Percentiles rank a stretch among this genome's conserved stretches.
phyloP scores from a whole-genome alignment of 2,888 invertebrate genomes.

The Drosophila mayaguana region DNA sequence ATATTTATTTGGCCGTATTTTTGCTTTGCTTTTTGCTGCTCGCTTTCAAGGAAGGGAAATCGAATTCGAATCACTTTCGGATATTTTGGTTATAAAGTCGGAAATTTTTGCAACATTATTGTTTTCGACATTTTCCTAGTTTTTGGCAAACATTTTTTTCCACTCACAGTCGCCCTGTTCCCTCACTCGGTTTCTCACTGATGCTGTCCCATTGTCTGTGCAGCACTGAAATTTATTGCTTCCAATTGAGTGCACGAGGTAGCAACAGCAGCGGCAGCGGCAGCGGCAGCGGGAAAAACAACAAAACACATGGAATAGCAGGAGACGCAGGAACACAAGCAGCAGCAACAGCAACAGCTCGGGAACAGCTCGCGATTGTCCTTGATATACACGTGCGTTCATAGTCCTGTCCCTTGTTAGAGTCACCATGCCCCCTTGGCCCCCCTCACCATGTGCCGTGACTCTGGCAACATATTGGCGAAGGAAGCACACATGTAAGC shows the following conservation, averaged over 20 bases:
- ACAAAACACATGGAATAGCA: slow-evolving; percentile 23
- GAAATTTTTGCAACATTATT: slow-evolving; percentile 82
- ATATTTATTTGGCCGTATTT: slow-evolving; percentile 64
- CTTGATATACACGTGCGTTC: slow-evolving; percentile 78
- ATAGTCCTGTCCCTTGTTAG: slow-evolving; percentile 38
- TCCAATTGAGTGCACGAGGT: slow-evolving; percentile 82
- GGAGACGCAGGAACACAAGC: slow-evolving; percentile 20
- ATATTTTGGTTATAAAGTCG: slow-evolving; percentile 83
- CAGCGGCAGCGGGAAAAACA: slow-evolving; percentile 38
- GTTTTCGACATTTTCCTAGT: slow-evolving; percentile 80
- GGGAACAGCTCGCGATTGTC: slow-evolving; percentile 75
- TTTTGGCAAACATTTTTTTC: slow-evolving; percentile 57
- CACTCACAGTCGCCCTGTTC: slow-evolving; percentile 7
- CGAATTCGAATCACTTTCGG: slow-evolving; percentile 84
- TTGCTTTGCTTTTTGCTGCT: slow-evolving; percentile 20
- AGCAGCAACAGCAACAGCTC: slow-evolving; percentile 51
- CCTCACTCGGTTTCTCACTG: slow-evolving; percentile 18
- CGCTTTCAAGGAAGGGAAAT: slow-evolving; percentile 74
- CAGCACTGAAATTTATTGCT: slow-evolving; percentile 83
- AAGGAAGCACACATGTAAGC: slow-evolving; percentile 81
- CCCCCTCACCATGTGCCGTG: neutral
- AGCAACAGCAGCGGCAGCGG: slow-evolving; percentile 3
- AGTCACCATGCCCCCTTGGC: slow-evolving; percentile 12
- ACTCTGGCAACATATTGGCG: slow-evolving; percentile 73
- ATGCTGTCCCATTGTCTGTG: slow-evolving; percentile 56